Conservation (phyloP, 2,888 invertebrate genomes). For the Morpho deidamia region DNA sequence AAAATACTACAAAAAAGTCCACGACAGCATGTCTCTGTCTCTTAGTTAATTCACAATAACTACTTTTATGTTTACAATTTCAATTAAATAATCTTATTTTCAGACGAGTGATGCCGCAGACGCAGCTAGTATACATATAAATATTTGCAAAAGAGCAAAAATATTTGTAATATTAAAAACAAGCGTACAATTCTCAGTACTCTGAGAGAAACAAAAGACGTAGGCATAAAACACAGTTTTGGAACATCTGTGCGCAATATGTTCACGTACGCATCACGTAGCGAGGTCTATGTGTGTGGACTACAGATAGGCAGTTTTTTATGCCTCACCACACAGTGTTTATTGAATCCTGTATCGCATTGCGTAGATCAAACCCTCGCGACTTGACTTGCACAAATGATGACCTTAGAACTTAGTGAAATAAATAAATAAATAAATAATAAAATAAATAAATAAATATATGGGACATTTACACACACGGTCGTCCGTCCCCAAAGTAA, state of each 20-base stretch:
- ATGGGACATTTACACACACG: too few relatives aligned
- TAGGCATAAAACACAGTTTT: conserved; percentile 9
- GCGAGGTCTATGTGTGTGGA: conserved; percentile 45
- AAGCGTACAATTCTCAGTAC: not conserved
- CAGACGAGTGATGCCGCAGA: too few relatives aligned
- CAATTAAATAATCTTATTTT: too few relatives aligned
- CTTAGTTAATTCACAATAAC: too few relatives aligned
- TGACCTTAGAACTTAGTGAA: conserved; percentile 20
- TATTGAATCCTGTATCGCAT: conserved; percentile 67
- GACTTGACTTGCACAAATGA: conserved; percentile 33
- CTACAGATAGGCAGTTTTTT: conserved; percentile 63
- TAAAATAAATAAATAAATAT: too few relatives aligned
- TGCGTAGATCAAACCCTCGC: conserved; percentile 50
- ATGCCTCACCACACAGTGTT: conserved; percentile 60
- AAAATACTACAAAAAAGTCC: too few relatives aligned
- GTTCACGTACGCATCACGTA: conserved; percentile 58
- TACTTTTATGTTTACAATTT: too few relatives aligned
- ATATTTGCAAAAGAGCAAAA: too few relatives aligned
- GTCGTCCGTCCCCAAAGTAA: too few relatives aligned
- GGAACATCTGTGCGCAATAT: conserved; percentile 40
- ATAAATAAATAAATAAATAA: not conserved
- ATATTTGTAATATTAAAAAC: not conserved
- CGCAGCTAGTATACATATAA: too few relatives aligned
- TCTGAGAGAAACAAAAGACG: conserved; percentile 16
- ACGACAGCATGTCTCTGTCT: too few relatives aligned